These are phyloP conservation scores for Neomonachus schauinslandi DNA, from an alignment of 2,113 vertebrate genomes.

Conservation along the genomic window DNA sequence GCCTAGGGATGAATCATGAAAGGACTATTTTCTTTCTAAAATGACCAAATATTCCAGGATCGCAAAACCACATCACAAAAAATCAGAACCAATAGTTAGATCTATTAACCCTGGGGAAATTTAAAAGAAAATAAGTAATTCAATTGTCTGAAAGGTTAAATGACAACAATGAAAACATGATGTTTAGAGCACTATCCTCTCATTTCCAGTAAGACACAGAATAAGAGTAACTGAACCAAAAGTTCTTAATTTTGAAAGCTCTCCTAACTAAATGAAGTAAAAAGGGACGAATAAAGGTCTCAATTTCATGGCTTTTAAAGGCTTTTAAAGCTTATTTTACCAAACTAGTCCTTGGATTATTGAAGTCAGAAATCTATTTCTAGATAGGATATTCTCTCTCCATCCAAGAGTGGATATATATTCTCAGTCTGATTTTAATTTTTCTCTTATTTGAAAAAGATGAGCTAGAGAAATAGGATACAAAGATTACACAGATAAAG, in stretches of 20 bases:
- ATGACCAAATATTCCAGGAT: background rate
- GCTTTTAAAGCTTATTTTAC: background rate
- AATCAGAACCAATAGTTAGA: background rate
- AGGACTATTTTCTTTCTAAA: slow-evolving; percentile 29
- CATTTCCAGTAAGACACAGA: background rate
- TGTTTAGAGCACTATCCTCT: background rate
- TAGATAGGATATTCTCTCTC: background rate
- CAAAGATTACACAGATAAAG: background rate
- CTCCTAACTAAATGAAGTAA: background rate
- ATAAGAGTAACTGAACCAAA: background rate
- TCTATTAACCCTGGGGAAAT: background rate
- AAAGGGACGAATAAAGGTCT: background rate
- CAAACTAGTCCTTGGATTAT: background rate
- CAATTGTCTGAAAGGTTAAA: background rate
- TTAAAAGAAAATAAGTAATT: background rate
- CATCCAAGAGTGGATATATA: background rate
- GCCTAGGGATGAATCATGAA: background rate
- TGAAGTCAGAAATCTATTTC: slow-evolving; percentile 10
- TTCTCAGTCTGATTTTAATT: background rate
- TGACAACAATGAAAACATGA: background rate
- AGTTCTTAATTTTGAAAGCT: background rate
- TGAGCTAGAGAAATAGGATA: background rate
- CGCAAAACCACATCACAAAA: background rate
- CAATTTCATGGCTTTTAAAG: background rate
- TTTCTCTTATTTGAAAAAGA: slow-evolving; percentile 43